Evolutionary conservation across 2,888 invertebrate species (phyloP).

Genomic region (Mesorhabditis belari): DNA sequence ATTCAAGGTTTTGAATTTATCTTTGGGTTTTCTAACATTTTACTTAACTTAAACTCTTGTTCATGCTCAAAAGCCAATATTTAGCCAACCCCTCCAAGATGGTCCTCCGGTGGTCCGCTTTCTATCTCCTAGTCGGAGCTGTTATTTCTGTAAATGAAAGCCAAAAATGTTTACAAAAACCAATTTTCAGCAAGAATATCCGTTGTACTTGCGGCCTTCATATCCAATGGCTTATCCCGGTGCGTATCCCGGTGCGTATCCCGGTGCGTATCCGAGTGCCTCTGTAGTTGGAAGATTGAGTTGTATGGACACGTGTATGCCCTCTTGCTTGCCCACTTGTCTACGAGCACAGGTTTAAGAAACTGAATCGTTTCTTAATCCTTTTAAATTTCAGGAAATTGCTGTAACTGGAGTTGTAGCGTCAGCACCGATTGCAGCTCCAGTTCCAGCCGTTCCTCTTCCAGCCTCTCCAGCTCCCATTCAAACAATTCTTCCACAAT

Average conservation of each 20-base stretch:
- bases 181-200: not conserved
- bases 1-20: too few relatives aligned
- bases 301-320: not conserved
- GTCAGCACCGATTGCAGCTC: not conserved
- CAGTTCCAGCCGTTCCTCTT: not conserved
- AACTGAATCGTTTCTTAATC: not conserved
- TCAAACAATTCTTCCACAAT: not conserved
- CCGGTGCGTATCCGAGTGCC: too few relatives aligned
- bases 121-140: too few relatives aligned
- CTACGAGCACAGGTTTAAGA: not conserved
- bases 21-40: too few relatives aligned
- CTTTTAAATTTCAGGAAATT: not conserved
- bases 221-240: too few relatives aligned
- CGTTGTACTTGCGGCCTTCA: not conserved
- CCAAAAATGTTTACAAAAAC: too few relatives aligned
- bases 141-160: too few relatives aligned
- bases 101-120: too few relatives aligned
- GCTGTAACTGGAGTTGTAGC: not conserved
- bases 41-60: too few relatives aligned
- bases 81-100: too few relatives aligned
- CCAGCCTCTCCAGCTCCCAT: not conserved
- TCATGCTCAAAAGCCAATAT: too few relatives aligned
- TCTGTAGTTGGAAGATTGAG: not conserved
- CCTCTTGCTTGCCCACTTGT: not conserved
- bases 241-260: too few relatives aligned